Conservation (phyloP, 2,888 invertebrate genomes). For the Cataglyphis albicans region DNA sequence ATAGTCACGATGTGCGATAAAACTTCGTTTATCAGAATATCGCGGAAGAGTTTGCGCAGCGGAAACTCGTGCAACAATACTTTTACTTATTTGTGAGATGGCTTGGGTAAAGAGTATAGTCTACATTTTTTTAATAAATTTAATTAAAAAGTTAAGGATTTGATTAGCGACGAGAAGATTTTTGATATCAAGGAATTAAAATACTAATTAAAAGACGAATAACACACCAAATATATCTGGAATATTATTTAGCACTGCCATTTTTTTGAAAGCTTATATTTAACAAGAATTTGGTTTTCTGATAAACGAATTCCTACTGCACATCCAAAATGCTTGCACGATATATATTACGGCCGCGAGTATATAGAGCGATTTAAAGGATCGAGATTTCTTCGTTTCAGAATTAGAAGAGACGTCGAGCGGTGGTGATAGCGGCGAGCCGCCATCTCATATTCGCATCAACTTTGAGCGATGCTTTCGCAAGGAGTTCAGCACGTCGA, state of each 20-base stretch:
- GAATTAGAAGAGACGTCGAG: conserved; percentile 84
- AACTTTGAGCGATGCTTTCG: conserved; percentile 87
- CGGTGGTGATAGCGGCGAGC: conserved; percentile 75
- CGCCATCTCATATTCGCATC: conserved; percentile 84
- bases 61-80: conserved; percentile 13
- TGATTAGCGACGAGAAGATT: background rate
- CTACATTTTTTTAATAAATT: background rate
- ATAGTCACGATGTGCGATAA: conserved; percentile 47
- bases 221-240: conserved; percentile 17
- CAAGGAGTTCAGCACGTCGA: conserved; percentile 87
- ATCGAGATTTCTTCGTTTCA: conserved; percentile 80
- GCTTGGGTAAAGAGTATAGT: background rate
- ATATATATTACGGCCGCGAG: conserved; percentile 33
- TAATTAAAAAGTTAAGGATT: background rate
- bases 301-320: conserved; percentile 48
- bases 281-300: conserved; percentile 24
- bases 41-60: background rate
- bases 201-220: conserved; percentile 8
- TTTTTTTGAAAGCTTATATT: conserved; percentile 14
- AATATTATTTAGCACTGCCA: conserved; percentile 2
- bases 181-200: background rate
- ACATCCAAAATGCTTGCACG: conserved; percentile 41
- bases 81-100: conserved; percentile 16
- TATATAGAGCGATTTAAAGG: conserved; percentile 71
- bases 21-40: conserved; percentile 52